Base-by-base conservation (phyloP, 2,888 invertebrate genomes). In the Habrosyne pyritoides region DNA sequence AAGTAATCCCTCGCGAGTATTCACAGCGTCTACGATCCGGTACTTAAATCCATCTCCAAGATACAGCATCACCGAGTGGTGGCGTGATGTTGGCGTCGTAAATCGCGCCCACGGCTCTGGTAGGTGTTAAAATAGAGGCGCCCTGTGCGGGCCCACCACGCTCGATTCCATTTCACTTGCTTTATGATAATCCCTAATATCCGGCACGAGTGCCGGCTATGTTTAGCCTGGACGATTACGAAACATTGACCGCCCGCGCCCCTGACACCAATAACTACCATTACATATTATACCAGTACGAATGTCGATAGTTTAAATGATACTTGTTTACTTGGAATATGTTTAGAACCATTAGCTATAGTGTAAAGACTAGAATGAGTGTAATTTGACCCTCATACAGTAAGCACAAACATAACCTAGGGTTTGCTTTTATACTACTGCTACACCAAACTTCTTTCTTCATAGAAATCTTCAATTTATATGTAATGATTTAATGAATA, bases 151-250 rank as follows among this genome's bases (percentile, higher is more conserved):
- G 81, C 88, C 77, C 70, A 72, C 75, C 77, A 75, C 76, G 81
- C 79, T 79, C 84, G 81, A 85, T 83, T 83, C 83, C 81, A 86
- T 84, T 84, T 84, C 87, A 89, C 89, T 89, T 87, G 84, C 81
- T 91, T 91, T 91, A 91, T 91, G 87, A 90, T 91, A 91, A 92
- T 91, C 91, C 90, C 84, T 85, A 84, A 91, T 91, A 91, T 91
- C 91, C 91, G 90, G 89, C 84, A 82, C 78, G 77, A 83, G 80
- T 79, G 76, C 70, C 66, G 69, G 74, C 81, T 89, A 88, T 86
- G 77, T 87, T 87, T 88, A 89, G 82, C 77, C 69, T 69, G 67
- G 67, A 71, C 77, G 71, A 77, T 78, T 75, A 77, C 67, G 73
- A 79, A 79, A 75, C 73, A 63, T 70, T 72, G 73, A 73, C 71